Evolutionary conservation across 2,888 invertebrate species (phyloP).

Genomic region (Diplazon laetatorius): DNA sequence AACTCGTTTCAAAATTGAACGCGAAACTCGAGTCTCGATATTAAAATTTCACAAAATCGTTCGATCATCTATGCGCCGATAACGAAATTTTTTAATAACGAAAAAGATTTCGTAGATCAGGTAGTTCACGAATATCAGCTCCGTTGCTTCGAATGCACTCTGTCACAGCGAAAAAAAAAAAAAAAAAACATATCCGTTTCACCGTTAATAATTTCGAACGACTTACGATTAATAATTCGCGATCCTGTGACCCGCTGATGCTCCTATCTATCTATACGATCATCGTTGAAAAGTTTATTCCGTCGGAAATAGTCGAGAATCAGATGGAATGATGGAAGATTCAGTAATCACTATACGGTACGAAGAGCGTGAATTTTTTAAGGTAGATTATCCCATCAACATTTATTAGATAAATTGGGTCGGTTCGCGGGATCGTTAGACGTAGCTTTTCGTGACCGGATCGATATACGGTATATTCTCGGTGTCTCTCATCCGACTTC

Average conservation of each 20-base stretch:
- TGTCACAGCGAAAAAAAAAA: too few relatives aligned
- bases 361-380: conserved; percentile 9
- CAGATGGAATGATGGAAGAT: not conserved
- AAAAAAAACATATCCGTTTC: not conserved
- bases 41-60: not conserved
- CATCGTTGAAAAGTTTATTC: conserved; percentile 32
- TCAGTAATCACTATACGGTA: conserved; percentile 2
- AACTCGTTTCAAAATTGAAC: too few relatives aligned
- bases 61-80: not conserved
- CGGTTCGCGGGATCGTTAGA: not conserved
- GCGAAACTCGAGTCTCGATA: too few relatives aligned
- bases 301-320: conserved; percentile 34
- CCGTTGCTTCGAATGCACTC: not conserved
- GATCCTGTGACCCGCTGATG: conserved; percentile 43
- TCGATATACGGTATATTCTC: conserved; percentile 6
- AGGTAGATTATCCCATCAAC: not conserved
- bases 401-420: conserved; percentile 6
- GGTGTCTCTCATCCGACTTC: not conserved
- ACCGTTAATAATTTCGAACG: conserved; percentile 24
- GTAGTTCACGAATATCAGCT: not conserved
- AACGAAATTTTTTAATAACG: not conserved
- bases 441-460: conserved; percentile 8
- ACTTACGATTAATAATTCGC: conserved; percentile 37
- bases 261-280: not conserved
- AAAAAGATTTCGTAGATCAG: not conserved